phyloP scores from a whole-genome alignment of 2,113 vertebrate genomes.

The Passer domesticus region DNA sequence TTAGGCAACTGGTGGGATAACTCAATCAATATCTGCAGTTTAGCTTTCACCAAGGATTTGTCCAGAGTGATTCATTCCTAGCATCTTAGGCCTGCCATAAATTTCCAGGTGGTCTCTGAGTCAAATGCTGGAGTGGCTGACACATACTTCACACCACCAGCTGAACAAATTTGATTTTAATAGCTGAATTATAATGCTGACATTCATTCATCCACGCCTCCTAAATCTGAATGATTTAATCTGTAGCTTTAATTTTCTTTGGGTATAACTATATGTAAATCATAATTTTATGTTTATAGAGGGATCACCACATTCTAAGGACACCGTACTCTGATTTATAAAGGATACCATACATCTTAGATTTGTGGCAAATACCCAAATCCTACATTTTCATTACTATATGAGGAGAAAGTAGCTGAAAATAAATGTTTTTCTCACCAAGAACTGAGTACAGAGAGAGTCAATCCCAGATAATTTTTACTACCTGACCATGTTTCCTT shows the following conservation, averaged over 20 bases:
- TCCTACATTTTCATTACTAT: not conserved
- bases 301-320: not conserved
- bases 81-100: not conserved
- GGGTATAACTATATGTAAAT: not conserved
- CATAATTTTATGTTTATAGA: not conserved
- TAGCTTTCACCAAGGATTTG: not conserved
- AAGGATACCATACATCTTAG: not conserved
- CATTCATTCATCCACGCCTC: not conserved
- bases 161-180: constrained; percentile 16
- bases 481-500: not conserved
- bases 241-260: not conserved
- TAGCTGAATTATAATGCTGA: not conserved
- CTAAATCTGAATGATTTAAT: not conserved
- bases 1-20: not conserved
- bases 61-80: not conserved
- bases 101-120: not conserved
- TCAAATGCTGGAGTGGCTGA: not conserved
- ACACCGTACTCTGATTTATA: not conserved
- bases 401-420: not conserved
- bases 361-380: not conserved
- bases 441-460: not conserved
- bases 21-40: not conserved
- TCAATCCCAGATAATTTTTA: not conserved
- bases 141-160: not conserved
- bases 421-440: not conserved